phyloP scores from a whole-genome alignment of 1,140 invertebrate genomes.

The Drosophila pseudoananassae region DNA sequence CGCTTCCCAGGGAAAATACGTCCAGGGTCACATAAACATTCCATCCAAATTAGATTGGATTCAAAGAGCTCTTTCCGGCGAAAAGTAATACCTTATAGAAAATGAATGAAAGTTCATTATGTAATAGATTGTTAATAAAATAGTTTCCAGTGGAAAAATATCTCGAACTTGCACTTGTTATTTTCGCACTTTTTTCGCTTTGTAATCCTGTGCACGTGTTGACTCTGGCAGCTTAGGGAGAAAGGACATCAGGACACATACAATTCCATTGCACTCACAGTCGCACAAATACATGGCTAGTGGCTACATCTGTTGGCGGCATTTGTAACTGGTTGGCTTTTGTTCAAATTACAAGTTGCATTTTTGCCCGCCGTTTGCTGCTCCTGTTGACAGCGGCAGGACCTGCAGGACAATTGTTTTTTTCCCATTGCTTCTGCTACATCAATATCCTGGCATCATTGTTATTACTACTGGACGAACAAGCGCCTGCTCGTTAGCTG shows the following conservation, averaged over 20 bases:
- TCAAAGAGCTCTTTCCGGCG: too few species aligned
- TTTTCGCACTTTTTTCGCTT: constrained; percentile 12
- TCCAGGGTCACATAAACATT: too few species aligned
- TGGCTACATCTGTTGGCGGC: constrained; percentile 11
- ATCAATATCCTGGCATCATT: constrained; percentile 60
- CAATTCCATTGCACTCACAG: neutral
- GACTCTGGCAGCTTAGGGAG: neutral
- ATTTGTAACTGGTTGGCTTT: constrained; percentile 57
- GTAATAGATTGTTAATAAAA: neutral
- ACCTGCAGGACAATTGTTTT: constrained; percentile 23
- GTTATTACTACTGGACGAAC: constrained; percentile 41
- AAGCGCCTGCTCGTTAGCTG: constrained; percentile 58
- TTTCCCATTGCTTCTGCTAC: constrained; percentile 13
- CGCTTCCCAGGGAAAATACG: too few species aligned
- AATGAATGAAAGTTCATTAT: too few species aligned
- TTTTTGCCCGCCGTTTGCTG: constrained; percentile 46
- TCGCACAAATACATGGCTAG: too few species aligned
- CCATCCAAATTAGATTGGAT: too few species aligned
- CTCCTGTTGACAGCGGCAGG: constrained; percentile 36
- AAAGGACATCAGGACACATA: neutral
- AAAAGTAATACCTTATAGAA: too few species aligned
- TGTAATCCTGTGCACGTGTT: constrained; percentile 24
- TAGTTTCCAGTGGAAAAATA: constrained; percentile 5
- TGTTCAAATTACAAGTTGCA: constrained; percentile 65
- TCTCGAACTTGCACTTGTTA: constrained; percentile 8